Evolutionary conservation across 2,113 vertebrate genomes (phyloP), one percentile per base, ranked within the genome.

Genomic region (Mobula birostris): DNA sequence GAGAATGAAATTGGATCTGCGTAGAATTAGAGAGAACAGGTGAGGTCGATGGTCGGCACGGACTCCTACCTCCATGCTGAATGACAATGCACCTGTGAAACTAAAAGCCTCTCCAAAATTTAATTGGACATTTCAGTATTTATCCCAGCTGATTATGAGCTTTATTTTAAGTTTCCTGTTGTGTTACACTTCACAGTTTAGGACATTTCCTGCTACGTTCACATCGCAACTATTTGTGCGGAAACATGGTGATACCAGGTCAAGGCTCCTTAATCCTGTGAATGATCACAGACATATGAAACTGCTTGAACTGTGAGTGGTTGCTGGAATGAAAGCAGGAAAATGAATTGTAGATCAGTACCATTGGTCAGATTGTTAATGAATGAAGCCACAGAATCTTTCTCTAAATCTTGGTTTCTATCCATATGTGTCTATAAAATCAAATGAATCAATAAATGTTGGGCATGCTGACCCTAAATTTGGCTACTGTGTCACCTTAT

Each of bases 401-500:
- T 74, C 48, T 32, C 27, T 40, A 17, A 93, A 93, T 78, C 27
- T 82, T 88, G 80, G 82, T 94, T 72, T 74, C 48, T 12, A 48
- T 74, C 3, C 32, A 74, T 32, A 6, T 2, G 8, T 93, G 70
- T 21, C 70, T 76, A 40, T 56, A 93, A 56, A 72, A 74, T 48
- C 21, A 12, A 15, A 78, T 77, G 78, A n/a, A 94, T 76, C 40
- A 95, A 94, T 94, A 94, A 94, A 95, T 66, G 70, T 48, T 82
- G 94, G 76, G 72, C 21, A 61, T 58, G 40, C 58, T 27, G 68
- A 68, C 56, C 66, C 14, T 92, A 48, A 7, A 32, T 61, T 79
- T 94, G 40, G 36, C 27, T 68, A 6, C 61, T 72, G 66, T 92
- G 91, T 5, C 14, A 72, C 4, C 3, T 74, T 48, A 24, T 21